phyloP scores from a whole-genome alignment of 2,888 invertebrate genomes.

The Sycophila texana region DNA sequence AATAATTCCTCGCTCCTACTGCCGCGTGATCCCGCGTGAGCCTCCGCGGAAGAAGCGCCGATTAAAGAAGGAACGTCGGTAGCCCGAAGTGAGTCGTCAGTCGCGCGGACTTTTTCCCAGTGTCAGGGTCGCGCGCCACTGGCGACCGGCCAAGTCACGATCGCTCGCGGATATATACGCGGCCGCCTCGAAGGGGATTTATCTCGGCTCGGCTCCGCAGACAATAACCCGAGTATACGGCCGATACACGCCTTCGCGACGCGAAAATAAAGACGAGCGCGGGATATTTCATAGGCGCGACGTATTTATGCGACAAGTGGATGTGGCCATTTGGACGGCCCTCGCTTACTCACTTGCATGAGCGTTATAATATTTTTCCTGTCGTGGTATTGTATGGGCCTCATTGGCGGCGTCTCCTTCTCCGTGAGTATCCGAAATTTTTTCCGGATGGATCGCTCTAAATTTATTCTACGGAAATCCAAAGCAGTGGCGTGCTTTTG shows the following conservation, averaged over 20 bases:
- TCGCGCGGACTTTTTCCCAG: slow-evolving; percentile 34
- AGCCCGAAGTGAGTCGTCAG: slow-evolving; percentile 29
- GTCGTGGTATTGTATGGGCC: background rate
- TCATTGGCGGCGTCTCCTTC: background rate
- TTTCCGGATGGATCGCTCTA: background rate
- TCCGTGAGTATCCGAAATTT: background rate
- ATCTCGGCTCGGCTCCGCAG: slow-evolving; percentile 23
- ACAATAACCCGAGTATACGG: slow-evolving; percentile 23
- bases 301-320: slow-evolving; percentile 44
- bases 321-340: slow-evolving; percentile 7
- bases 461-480: too few relatives aligned
- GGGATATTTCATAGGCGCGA: slow-evolving; percentile 25
- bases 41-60: slow-evolving; percentile 14
- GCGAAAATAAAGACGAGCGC: slow-evolving; percentile 30
- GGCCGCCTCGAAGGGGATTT: slow-evolving; percentile 45
- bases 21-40: too few relatives aligned
- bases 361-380: background rate
- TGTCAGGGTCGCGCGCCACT: slow-evolving; percentile 33
- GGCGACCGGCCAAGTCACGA: slow-evolving; percentile 48
- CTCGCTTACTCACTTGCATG: background rate
- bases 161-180: slow-evolving; percentile 22
- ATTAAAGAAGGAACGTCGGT: slow-evolving; percentile 18
- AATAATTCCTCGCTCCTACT: slow-evolving; percentile 33
- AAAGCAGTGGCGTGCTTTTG: too few relatives aligned
- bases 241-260: slow-evolving; percentile 1